Evolutionary conservation across 2,113 vertebrate species (phyloP).

Genomic region (Dolichotis patagonum): DNA sequence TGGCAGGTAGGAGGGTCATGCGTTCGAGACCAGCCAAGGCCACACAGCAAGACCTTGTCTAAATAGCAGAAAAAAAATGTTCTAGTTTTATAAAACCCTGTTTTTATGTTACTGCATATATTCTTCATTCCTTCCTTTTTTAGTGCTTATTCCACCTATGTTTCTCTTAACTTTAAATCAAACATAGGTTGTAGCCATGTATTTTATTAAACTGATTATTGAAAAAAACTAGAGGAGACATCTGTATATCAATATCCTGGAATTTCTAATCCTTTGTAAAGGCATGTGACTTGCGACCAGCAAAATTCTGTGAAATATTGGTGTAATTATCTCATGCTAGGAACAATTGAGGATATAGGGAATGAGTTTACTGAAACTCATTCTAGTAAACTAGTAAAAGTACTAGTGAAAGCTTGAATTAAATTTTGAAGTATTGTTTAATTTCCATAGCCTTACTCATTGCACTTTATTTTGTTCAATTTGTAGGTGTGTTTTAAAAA

Average conservation of each 20-base stretch:
- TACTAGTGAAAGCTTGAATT: slow-evolving; percentile 29
- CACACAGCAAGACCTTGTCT: neutral
- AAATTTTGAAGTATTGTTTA: neutral
- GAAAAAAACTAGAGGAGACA: slow-evolving; percentile 26
- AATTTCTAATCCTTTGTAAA: slow-evolving; percentile 7
- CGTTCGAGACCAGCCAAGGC: neutral
- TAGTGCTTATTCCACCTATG: neutral
- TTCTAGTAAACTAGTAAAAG: too few relatives aligned
- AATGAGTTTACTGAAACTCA: neutral
- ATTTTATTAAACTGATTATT: slow-evolving; percentile 52
- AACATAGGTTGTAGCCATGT: neutral
- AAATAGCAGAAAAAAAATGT: neutral
- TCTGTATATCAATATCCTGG: neutral
- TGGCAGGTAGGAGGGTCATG: neutral
- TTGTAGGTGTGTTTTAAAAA: slow-evolving; percentile 97
- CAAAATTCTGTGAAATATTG: neutral
- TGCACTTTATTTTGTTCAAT: slow-evolving; percentile 54
- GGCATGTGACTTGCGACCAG: neutral
- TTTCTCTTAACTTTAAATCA: slow-evolving; percentile 55
- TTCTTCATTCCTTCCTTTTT: slow-evolving; percentile 42
- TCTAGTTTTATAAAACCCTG: slow-evolving; percentile 29
- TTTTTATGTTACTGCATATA: slow-evolving; percentile 49
- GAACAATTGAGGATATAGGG: slow-evolving; percentile 28
- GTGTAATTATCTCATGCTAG: neutral
- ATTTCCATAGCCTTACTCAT: slow-evolving; percentile 43